phyloP scores from a whole-genome alignment of 2,797 vertebrate species.

The Eurystomus glaucurus region DNA sequence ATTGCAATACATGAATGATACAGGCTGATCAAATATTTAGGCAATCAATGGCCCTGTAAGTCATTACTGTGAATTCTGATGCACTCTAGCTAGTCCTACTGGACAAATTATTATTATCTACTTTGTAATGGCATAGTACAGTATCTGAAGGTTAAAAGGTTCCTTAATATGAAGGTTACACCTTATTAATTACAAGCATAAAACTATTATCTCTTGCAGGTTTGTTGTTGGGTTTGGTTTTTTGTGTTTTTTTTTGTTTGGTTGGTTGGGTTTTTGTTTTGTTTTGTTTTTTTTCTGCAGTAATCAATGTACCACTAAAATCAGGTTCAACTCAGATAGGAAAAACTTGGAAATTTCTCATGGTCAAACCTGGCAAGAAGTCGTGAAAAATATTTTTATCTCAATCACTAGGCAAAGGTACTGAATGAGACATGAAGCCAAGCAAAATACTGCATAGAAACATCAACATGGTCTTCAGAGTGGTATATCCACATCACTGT shows the following conservation, averaged over 20 bases:
- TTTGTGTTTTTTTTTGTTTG: background rate
- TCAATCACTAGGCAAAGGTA: background rate
- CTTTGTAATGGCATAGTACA: slow-evolving; percentile 22
- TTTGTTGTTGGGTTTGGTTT: accelerated
- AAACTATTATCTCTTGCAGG: background rate
- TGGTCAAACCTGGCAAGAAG: background rate
- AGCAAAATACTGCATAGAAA: background rate
- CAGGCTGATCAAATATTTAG: slow-evolving; percentile 64
- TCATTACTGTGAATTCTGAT: slow-evolving; percentile 43
- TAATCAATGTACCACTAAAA: slow-evolving; percentile 13
- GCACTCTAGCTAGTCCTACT: slow-evolving; percentile 30
- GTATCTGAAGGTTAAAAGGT: slow-evolving; percentile 15
- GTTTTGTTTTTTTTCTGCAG: background rate
- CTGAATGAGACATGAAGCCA: background rate
- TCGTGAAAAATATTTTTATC: background rate
- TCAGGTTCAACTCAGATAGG: background rate
- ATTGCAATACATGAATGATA: slow-evolving; percentile 50
- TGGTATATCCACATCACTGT: background rate
- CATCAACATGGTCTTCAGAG: background rate
- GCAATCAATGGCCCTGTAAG: slow-evolving; percentile 54
- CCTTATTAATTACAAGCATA: slow-evolving; percentile 25
- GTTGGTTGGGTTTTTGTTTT: background rate
- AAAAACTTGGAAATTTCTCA: background rate
- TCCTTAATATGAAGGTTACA: background rate
- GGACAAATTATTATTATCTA: slow-evolving; percentile 34